Evolutionary conservation across 2,888 invertebrate genomes (phyloP).

Genomic region (Dorcus parallelipipedus): DNA sequence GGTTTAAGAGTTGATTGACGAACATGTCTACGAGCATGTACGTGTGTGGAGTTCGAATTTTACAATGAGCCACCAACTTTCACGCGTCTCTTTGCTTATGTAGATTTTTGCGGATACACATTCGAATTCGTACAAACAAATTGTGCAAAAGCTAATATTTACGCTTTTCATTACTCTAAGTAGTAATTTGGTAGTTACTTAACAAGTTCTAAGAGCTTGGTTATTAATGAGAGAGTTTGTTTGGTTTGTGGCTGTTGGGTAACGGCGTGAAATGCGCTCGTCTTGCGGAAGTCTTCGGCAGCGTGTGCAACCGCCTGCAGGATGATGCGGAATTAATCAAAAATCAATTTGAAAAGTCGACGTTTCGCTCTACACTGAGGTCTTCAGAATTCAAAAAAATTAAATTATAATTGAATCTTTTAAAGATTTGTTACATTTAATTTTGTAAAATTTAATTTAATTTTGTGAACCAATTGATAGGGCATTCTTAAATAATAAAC

Average conservation of each 20-base stretch:
- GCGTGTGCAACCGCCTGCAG: too few relatives aligned
- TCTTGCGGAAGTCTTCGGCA: too few relatives aligned
- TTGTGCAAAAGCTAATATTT: constrained; percentile 12
- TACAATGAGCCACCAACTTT: constrained; percentile 6
- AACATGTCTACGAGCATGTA: not conserved
- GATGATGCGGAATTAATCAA: too few relatives aligned
- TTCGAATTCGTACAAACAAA: constrained; percentile 7
- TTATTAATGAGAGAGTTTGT: constrained; percentile 10
- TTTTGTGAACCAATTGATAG: too few relatives aligned
- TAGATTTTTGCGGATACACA: constrained; percentile 12
- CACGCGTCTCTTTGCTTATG: constrained; percentile 10
- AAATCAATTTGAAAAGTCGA: too few relatives aligned
- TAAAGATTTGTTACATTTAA: too few relatives aligned
- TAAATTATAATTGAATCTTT: too few relatives aligned
- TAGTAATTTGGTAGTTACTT: constrained; percentile 14
- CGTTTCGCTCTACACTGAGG: too few relatives aligned
- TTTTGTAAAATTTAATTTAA: too few relatives aligned
- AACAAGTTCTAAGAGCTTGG: constrained; percentile 8
- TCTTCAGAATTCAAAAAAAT: too few relatives aligned
- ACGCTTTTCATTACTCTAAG: constrained; percentile 7
- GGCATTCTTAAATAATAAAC: too few relatives aligned
- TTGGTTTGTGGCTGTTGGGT: constrained; percentile 3
- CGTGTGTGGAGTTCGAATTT: not conserved
- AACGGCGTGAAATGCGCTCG: not conserved
- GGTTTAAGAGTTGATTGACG: not conserved